A percentile compares a stretch with the other conserved stretches of the same genome.
Conservation (phyloP, 2,113 vertebrate genomes). For the Phodopus roborovskii region DNA sequence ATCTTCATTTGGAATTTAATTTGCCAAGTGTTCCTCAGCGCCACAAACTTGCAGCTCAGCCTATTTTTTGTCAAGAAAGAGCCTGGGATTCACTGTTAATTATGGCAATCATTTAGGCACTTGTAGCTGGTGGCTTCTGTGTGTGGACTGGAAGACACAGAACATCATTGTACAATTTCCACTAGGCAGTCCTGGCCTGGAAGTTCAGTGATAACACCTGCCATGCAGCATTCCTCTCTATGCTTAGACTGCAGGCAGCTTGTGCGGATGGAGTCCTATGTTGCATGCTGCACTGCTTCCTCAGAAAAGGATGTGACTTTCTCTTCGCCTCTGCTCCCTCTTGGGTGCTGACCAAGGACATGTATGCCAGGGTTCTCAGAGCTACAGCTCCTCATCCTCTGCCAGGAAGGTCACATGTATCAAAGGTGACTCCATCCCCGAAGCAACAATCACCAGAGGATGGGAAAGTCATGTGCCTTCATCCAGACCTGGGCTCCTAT, state of each 20-base stretch:
- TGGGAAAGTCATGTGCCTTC: background rate
- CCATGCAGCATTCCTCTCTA: background rate
- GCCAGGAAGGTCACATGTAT: background rate
- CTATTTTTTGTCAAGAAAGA: background rate
- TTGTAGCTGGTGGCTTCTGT: background rate
- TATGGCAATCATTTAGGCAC: no score
- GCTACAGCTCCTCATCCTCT: no score
- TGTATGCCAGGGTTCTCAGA: background rate
- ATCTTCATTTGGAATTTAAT: background rate
- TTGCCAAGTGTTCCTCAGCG: background rate
- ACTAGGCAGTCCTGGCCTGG: no score
- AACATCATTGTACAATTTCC: no score
- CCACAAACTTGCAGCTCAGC: background rate
- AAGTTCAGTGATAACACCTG: background rate
- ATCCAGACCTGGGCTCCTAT: background rate
- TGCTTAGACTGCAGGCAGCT: no score
- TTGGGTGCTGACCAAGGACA: background rate
- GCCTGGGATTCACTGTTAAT: no score
- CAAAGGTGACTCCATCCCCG: background rate
- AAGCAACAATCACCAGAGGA: background rate
- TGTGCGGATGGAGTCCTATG: no score
- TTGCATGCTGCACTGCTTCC: background rate
- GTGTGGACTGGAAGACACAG: background rate
- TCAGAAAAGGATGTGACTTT: no score
- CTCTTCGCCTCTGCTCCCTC: no score